Percentiles rank a stretch among this genome's conserved stretches.
Conservation (phyloP, 1,140 invertebrate species). For the Paracyclopina nana region DNA sequence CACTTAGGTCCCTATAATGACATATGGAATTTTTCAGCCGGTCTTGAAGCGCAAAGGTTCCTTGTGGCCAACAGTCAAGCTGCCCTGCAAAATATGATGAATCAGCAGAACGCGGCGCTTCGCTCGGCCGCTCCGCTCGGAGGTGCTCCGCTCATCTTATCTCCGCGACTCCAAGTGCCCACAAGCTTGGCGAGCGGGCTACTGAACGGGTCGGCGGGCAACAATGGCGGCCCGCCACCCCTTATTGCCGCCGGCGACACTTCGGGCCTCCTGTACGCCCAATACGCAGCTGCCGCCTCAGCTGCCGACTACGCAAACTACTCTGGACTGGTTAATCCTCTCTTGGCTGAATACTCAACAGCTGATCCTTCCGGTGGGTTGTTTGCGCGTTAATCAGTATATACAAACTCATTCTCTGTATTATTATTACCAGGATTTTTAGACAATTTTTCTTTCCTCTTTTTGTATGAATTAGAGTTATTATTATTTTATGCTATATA, state of each 20-base stretch:
- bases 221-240: slow-evolving; percentile 37
- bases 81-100: slow-evolving; percentile 19
- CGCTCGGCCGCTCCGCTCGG: slow-evolving; percentile 37
- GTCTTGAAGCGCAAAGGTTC: slow-evolving; percentile 2
- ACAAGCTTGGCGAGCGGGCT: slow-evolving; percentile 35
- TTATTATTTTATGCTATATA: slow-evolving; percentile 7
- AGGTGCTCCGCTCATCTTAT: slow-evolving; percentile 65
- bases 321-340: slow-evolving; percentile 54
- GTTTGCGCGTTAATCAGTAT: slow-evolving; percentile 34
- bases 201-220: slow-evolving; percentile 47
- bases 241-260: slow-evolving; percentile 40
- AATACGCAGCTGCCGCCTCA: slow-evolving; percentile 37
- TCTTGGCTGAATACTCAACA: slow-evolving; percentile 56
- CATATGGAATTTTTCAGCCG: neutral
- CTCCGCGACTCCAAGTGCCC: slow-evolving; percentile 57
- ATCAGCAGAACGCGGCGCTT: slow-evolving; percentile 31
- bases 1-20: slow-evolving; percentile 15
- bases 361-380: slow-evolving; percentile 77
- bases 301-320: slow-evolving; percentile 57
- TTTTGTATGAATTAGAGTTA: neutral
- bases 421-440: slow-evolving; percentile 6
- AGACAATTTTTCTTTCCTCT: slow-evolving; percentile 12
- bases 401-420: slow-evolving; percentile 18
- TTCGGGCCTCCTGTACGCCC: slow-evolving; percentile 47
- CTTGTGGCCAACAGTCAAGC: slow-evolving; percentile 18